Evolutionary conservation across 2,888 invertebrate genomes (phyloP).

Genomic region (Chirona hameri): DNA sequence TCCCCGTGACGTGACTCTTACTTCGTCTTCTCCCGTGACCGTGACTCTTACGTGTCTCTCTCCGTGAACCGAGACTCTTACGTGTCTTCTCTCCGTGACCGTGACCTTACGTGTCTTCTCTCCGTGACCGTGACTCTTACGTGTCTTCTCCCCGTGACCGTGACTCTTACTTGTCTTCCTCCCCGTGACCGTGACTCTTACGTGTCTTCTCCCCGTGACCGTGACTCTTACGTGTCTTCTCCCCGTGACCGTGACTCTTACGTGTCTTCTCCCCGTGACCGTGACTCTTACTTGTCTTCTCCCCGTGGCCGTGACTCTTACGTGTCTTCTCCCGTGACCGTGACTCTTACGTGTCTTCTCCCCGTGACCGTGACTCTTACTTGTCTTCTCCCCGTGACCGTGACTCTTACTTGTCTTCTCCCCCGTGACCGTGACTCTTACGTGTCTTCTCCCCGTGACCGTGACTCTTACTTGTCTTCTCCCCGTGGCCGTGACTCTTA

Average conservation of each 20-base stretch:
- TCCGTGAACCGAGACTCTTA: too few species aligned
- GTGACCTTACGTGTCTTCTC: slow-evolving; percentile 31
- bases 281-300: slow-evolving; percentile 33
- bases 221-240: neutral
- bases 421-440: neutral
- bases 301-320: too few species aligned
- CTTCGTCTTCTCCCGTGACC: slow-evolving; percentile 32
- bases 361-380: slow-evolving; percentile 29
- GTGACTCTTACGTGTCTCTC: too few species aligned
- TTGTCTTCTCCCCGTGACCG: slow-evolving; percentile 32
- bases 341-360: too few species aligned
- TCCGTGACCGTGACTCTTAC: too few species aligned
- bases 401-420: neutral
- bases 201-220: slow-evolving; percentile 32
- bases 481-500: too few species aligned
- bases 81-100: too few species aligned
- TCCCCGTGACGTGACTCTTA: slow-evolving; percentile 27
- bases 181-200: slow-evolving; percentile 28
- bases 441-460: too few species aligned
- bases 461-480: slow-evolving; percentile 33
- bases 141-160: neutral
- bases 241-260: neutral
- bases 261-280: too few species aligned
- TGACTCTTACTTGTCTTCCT: too few species aligned
- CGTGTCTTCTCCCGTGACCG: neutral